Conservation (phyloP, 2,888 invertebrate genomes). For the Xanthostigma xanthostigma region DNA sequence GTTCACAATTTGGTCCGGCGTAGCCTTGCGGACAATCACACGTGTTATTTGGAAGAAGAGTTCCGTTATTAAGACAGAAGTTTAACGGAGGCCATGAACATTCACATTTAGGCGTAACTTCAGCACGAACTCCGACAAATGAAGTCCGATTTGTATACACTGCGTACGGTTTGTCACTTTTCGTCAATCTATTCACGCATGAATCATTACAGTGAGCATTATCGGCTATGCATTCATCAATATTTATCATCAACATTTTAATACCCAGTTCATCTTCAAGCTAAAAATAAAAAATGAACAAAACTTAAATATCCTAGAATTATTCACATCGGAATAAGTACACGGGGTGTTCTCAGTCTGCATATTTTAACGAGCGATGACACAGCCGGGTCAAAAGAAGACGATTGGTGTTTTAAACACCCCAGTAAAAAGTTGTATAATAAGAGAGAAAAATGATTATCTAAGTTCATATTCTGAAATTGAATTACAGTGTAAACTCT, state of each 20-base stretch:
- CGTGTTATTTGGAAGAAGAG: constrained; percentile 37
- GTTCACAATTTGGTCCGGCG: constrained; percentile 82
- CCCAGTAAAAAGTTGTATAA: too few species aligned
- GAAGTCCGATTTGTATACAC: constrained; percentile 89
- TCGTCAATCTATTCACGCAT: constrained; percentile 64
- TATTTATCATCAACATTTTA: constrained; percentile 73
- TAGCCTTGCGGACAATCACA: constrained; percentile 65
- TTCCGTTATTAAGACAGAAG: constrained; percentile 40
- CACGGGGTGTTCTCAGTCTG: too few species aligned
- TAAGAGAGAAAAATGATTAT: too few species aligned
- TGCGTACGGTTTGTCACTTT: constrained; percentile 56
- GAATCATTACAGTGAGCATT: constrained; percentile 55
- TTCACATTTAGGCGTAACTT: constrained; percentile 64
- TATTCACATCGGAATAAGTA: too few species aligned
- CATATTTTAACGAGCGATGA: too few species aligned
- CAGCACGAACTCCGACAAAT: constrained; percentile 82
- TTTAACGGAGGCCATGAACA: constrained; percentile 36
- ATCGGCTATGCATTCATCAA: constrained; percentile 79
- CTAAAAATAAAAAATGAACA: constrained; percentile 20
- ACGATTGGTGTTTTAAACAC: too few species aligned
- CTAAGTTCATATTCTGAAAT: too few species aligned
- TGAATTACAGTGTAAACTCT: too few species aligned
- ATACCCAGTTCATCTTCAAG: constrained; percentile 56
- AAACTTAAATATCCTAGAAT: too few species aligned
- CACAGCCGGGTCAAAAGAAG: constrained; percentile 5